A percentile compares a stretch with the other conserved stretches of the same genome.
Conservation (phyloP, 2,797 vertebrate genomes). For the Etheostoma perlongum region DNA sequence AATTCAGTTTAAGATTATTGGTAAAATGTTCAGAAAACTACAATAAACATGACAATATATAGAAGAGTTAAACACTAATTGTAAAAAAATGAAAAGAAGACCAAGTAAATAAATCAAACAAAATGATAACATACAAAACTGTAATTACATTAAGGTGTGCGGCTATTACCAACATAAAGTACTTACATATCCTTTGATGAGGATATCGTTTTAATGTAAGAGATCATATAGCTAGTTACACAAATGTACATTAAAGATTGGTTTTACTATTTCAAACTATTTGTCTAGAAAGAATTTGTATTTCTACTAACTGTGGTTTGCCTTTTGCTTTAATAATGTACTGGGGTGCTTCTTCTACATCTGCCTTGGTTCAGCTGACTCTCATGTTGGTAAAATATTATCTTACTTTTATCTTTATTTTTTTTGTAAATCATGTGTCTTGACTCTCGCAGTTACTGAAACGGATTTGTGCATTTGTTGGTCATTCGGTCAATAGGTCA, state of each 20-base stretch:
- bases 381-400: too few relatives aligned
- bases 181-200: background rate
- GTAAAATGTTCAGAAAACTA: background rate
- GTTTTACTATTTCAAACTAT: slow-evolving; percentile 8
- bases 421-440: too few relatives aligned
- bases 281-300: too few relatives aligned
- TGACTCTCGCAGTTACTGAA: too few relatives aligned
- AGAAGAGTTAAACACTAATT: background rate
- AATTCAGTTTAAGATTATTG: background rate
- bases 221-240: background rate
- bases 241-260: too few relatives aligned
- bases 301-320: too few relatives aligned
- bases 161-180: background rate
- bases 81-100: background rate
- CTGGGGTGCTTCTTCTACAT: too few relatives aligned
- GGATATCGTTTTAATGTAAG: background rate
- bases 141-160: background rate
- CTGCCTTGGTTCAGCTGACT: too few relatives aligned
- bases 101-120: background rate
- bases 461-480: too few relatives aligned
- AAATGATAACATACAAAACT: background rate
- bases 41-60: background rate
- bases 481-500: too few relatives aligned
- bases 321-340: too few relatives aligned
- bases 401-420: too few relatives aligned